Evolutionary conservation across 2,113 vertebrate species (phyloP), one percentile per base, ranked within the genome.

Genomic region (Labeo catla): DNA sequence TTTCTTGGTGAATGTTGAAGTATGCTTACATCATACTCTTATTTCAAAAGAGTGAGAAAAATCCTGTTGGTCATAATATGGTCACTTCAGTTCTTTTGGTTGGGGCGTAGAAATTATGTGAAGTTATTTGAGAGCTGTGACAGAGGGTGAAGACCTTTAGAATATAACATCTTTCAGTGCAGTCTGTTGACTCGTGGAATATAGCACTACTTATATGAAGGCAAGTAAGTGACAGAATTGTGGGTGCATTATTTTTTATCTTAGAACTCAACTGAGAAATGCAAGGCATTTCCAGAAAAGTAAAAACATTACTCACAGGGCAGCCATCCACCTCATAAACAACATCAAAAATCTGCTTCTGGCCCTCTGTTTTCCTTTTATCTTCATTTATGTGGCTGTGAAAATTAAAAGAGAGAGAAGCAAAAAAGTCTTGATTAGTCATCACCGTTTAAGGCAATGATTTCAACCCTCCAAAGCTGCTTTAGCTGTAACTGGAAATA

Each of bases 271-370:
- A 52, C 57, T 61, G n/a, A 76, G 49, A 76, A 74, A 52, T 76
- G 23, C 2, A 34, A 49, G 19, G 50, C 9, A 76, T 49, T 80
- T 23, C 36, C 11, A n/a, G 36, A 79, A 13, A 78, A 23, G n/a
- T 8, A 6, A 49, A 73, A 36, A 65, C n/a, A 77, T 57, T 76
- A 96, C 97, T 97, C 94, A 99, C 98, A 34, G 98, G 98, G 89
- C 98, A 99, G 88, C 97, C 97, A 89, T 99, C 98, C 61, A 99
- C 98, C 94, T 99, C 98, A 91, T 99, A 99, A 87, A 99, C 97
- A 19, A 99, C 97, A 0, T 99, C 98, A 91, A 99, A 99, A 92
- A 99, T 98, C 91, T 98, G 98, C 91, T 97, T 97, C 90, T 99
- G 98, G 57, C 97, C 97, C 90, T 99, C 98, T 0, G 98, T 99